Base-by-base conservation (phyloP, 1,140 invertebrate species). In the Drosophila sproati region DNA sequence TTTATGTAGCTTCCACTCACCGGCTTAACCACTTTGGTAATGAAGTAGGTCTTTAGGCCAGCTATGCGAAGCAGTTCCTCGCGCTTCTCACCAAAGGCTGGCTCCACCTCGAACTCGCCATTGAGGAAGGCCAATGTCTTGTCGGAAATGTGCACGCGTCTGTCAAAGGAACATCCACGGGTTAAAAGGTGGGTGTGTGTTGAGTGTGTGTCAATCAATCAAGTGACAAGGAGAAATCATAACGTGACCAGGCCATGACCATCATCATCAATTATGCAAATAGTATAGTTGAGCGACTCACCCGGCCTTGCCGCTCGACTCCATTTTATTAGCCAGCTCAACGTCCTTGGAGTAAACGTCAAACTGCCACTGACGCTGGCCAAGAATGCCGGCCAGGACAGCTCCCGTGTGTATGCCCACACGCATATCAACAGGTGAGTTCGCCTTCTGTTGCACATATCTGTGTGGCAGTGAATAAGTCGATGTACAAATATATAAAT, bases 311-410 rank as follows among this genome's bases (percentile, higher is more conserved):
- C 98, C 98, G 69, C 97, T 97, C 92, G 97, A 98, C 93, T 99
- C 98, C 98, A 99, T 99, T 94, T 99, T 99, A 93, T 99, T 99
- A 6, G 98, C 98, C 47, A 99, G 94, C 86, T 98, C 98, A 4
- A 99, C 98, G 92, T 99, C 98, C 90, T 98, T 97, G 67, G 97
- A 98, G 93, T 99, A 99, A 35, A 99, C 98, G 90, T 99, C 98
- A 93, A 98, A 99, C 93, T 99, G 98, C 98, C 98, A 99, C 91
- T 99, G 98, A 34, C 97, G 93, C 82, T 99, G 97, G 0, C 98
- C 98, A 45, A 99, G 94, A 20, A 99, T 98, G 1, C 98, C 98
- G 41, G 98, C 98, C 34, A 99, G 93, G 29, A 99, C 97, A 3
- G 97, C 98, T 0, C 98, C 98, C 0, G 98, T 99, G 93, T 99